Base-by-base conservation (phyloP, 1,140 invertebrate species). In the Pseudomyrmex sp. region DNA sequence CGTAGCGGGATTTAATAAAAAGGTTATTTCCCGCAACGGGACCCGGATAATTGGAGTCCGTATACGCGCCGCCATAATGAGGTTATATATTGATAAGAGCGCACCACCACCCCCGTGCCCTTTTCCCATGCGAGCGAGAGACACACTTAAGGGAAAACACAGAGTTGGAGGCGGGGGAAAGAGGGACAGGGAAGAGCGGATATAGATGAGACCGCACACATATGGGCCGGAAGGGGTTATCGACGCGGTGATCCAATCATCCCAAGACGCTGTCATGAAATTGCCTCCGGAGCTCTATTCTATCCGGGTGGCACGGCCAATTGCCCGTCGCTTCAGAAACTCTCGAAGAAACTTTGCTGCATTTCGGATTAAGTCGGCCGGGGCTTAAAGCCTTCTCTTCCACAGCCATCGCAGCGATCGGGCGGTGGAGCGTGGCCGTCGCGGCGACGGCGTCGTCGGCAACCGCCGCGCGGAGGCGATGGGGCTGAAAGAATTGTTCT, bases 221-320 rank as follows among this genome's bases (percentile, higher is more conserved):
- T 63, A 75, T 65, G 84, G 68, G 68, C 83, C 77, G 70, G 65
- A 89, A 88, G 85, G 85, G 85, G 83, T 92, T 91, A 92, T 93
- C 90, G 74, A 74, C 76, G 85, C 88, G 84, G 89, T 92, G 92
- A 93, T 93, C 92, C 92, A 93, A 93, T 93, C 92, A 93, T 93
- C 91, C 83, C 87, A 84, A 93, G 92, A 92, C 88, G 89, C 87
- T 92, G 92, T 93, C 92, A 91, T 92, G 91, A 91, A 92, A 93
- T 92, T 93, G 91, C 90, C 91, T 92, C 90, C 83, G 72, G 35
- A 90, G 83, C 89, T 90, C 90, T 89, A 92, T 91, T 92, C 90
- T 88, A 88, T 89, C 88, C 88, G 88, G 86, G 88, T 90, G 91
- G 91, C 85, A 91, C 88, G 89, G 89, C 88, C 90, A 92, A 93